Percentiles rank a stretch among this genome's conserved stretches.
phyloP scores from a whole-genome alignment of 1,140 invertebrate genomes.

The Cyrtorhinus lividipennis region DNA sequence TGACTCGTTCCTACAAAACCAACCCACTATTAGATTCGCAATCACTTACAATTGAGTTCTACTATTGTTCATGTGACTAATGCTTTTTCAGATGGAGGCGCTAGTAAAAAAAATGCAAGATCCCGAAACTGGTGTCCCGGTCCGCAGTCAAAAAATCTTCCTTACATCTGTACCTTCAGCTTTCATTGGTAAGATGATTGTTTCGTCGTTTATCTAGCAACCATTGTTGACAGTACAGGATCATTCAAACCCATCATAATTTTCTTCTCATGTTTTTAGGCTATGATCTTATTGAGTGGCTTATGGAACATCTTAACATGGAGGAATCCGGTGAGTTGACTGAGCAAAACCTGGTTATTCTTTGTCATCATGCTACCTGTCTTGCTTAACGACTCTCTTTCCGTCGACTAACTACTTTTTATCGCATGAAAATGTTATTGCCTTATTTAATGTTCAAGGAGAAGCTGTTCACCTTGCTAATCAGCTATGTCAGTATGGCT shows the following conservation, averaged over 20 bases:
- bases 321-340: conserved; percentile 64
- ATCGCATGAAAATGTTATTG: conserved; percentile 1
- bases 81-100: conserved; percentile 66
- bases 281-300: conserved; percentile 90
- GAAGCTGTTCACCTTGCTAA: conserved; percentile 89
- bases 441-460: conserved; percentile 38
- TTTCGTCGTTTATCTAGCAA: too few relatives aligned
- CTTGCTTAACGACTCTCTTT: too few relatives aligned
- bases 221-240: too few relatives aligned
- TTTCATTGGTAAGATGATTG: conserved; percentile 85
- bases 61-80: conserved; percentile 28
- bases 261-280: conserved; percentile 42
- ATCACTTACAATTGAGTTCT: conserved; percentile 6
- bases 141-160: conserved; percentile 86
- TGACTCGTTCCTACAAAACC: conserved; percentile 28
- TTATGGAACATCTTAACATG: conserved; percentile 78
- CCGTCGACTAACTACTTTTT: not conserved
- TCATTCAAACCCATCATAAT: too few relatives aligned
- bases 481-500: conserved; percentile 88
- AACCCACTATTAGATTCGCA: too few relatives aligned
- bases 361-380: not conserved
- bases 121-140: conserved; percentile 76
- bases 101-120: conserved; percentile 92
- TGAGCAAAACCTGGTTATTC: not conserved
- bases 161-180: conserved; percentile 86